phyloP scores from a whole-genome alignment of 2,888 invertebrate genomes.

The Tanypteryx hageni region DNA sequence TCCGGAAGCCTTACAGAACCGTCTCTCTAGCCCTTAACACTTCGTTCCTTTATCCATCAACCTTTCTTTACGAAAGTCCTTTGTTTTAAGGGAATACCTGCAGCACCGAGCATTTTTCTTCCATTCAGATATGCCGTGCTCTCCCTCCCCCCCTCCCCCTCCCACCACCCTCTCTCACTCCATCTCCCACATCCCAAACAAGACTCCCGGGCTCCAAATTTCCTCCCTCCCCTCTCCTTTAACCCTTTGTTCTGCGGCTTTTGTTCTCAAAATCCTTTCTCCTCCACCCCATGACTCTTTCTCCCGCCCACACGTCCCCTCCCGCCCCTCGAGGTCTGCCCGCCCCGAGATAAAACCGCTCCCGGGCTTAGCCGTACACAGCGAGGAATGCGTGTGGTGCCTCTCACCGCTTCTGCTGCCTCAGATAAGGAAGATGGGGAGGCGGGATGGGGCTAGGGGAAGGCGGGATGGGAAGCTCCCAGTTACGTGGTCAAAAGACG shows the following conservation, averaged over 20 bases:
- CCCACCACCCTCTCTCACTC: neutral
- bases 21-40: constrained; percentile 20
- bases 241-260: neutral
- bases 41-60: neutral
- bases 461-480: neutral
- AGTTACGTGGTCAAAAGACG: no score
- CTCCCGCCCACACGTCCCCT: neutral
- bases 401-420: neutral
- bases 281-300: neutral
- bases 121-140: constrained; percentile 38
- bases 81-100: constrained; percentile 49
- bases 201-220: neutral
- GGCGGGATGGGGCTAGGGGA: neutral
- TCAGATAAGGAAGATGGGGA: neutral
- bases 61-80: constrained; percentile 27
- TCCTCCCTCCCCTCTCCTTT: constrained; percentile 7
- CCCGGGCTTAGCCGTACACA: neutral
- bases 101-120: constrained; percentile 29
- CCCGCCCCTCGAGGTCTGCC: constrained; percentile 6
- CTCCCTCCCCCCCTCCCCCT: neutral
- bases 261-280: constrained; percentile 36
- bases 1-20: neutral
- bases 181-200: neutral
- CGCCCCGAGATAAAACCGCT: neutral
- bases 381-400: neutral